Evolutionary conservation across 2,797 vertebrate species (phyloP), one percentile per base, ranked within the genome.

Genomic region (Stomatorhinus walkeri): DNA sequence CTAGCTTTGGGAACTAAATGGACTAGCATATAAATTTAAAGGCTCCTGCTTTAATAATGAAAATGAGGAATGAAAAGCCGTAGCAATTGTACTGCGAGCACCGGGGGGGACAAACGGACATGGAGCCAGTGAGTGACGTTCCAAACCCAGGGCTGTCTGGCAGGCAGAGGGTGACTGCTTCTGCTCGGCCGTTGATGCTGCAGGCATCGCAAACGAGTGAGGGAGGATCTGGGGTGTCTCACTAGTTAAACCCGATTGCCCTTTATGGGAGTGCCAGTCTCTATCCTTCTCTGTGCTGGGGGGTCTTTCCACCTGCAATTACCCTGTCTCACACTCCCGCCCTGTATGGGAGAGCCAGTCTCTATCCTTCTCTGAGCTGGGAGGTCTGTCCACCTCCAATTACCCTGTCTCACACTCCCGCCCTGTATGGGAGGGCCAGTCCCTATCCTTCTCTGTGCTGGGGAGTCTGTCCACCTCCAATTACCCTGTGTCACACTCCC

Each of bases 161-260:
- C 48, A 86, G 5, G 36, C 48, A 86, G 32, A 88, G 48, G 24
- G 46, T 32, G 48, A 72, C 81, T n/a, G 24, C 32, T 87, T 85
- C 48, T 32, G 4, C 32, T 43, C 1, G 0, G 22, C 56, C 22
- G 64, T 52, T 10, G 49, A 51, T 16, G 51, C 43, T 46, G 36
- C 36, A 40, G 36, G 36, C 36, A 40, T 4, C 43, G 5, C 43
- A 46, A 72, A 72, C 9, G 9, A 72, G 24, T 22, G 32, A 59
- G 19, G 14, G 49, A 51, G 24, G 24, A 40, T 43, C 76, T n/a
- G 5, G 4, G 16, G 72, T 4, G 19, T 19, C 72, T 6, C 9
- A n/a, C 28, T 89, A 87, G 85, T 90, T 59, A 79, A 88, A 89
- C 48, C 32, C 88, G 81, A 85, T n/a, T 54, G 46, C 83, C 5